These are phyloP conservation scores for Gymnoscopelus braueri DNA, from an alignment of 2,797 vertebrate species.

Conservation along the genomic window DNA sequence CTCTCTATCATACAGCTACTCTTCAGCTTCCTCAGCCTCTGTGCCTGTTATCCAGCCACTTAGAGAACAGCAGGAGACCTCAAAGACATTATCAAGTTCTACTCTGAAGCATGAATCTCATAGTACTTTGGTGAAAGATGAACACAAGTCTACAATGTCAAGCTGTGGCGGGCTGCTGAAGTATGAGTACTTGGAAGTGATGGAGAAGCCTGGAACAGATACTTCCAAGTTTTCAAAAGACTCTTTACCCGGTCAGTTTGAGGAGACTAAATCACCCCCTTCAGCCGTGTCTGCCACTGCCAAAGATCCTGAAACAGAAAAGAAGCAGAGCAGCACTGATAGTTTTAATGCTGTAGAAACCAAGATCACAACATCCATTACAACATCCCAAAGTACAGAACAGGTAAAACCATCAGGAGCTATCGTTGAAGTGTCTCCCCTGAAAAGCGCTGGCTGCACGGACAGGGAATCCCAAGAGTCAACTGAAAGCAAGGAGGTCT, in stretches of 20 bases:
- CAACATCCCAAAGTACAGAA: conserved; percentile 51
- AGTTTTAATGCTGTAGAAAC: conserved; percentile 61
- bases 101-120: conserved; percentile 62
- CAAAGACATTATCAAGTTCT: conserved; percentile 53
- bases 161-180: conserved; percentile 77
- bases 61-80: conserved; percentile 63
- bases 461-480: conserved; percentile 64
- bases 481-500: conserved; percentile 69
- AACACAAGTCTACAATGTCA: conserved; percentile 73
- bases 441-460: conserved; percentile 76
- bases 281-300: conserved; percentile 59
- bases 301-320: conserved; percentile 78
- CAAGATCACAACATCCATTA: conserved; percentile 18
- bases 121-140: conserved; percentile 73
- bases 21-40: conserved; percentile 77
- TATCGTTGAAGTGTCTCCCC: conserved; percentile 82
- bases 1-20: conserved; percentile 72
- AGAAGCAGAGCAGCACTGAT: conserved; percentile 73
- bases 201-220: conserved; percentile 76
- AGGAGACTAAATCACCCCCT: conserved; percentile 75
- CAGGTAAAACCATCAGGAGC: conserved; percentile 53
- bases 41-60: conserved; percentile 69
- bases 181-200: conserved; percentile 92
- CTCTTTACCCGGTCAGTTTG: conserved; percentile 75
- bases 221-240: conserved; percentile 78